Evolutionary conservation across 1,140 invertebrate species (phyloP).

Genomic region (Drosophila sturtevanti): DNA sequence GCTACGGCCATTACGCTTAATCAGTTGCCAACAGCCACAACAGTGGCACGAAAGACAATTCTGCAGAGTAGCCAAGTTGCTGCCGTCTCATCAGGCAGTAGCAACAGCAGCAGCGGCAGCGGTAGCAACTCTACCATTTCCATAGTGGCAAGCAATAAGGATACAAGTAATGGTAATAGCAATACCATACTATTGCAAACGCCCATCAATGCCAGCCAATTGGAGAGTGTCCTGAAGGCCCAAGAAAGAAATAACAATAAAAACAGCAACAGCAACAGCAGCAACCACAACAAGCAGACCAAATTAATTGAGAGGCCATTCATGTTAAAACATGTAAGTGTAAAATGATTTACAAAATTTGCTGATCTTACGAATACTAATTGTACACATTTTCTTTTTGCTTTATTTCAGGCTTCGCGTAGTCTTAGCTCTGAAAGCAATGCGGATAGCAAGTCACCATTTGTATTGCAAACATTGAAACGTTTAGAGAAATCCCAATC

Average conservation of each 20-base stretch:
- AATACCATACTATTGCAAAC: slow-evolving; percentile 79
- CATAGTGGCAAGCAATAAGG: slow-evolving; percentile 64
- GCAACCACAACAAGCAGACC: slow-evolving; percentile 33
- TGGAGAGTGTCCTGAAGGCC: slow-evolving; percentile 76
- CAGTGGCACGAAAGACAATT: slow-evolving; percentile 68
- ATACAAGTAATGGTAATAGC: slow-evolving; percentile 51
- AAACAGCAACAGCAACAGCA: too few relatives aligned
- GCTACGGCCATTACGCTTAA: slow-evolving; percentile 71
- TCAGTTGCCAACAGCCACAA: slow-evolving; percentile 75
- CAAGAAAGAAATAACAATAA: slow-evolving; percentile 27
- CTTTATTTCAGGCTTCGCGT: slow-evolving; percentile 58
- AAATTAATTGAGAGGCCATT: slow-evolving; percentile 73
- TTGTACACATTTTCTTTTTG: not conserved
- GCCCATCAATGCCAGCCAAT: slow-evolving; percentile 81
- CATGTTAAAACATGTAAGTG: slow-evolving; percentile 76
- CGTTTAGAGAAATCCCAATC: slow-evolving; percentile 82
- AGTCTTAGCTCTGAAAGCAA: slow-evolving; percentile 71
- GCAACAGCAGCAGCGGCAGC: slow-evolving; percentile 19
- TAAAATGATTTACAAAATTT: too few relatives aligned
- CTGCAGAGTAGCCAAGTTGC: slow-evolving; percentile 32
- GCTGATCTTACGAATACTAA: too few relatives aligned
- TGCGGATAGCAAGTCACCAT: slow-evolving; percentile 72
- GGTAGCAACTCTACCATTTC: slow-evolving; percentile 55
- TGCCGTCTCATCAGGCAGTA: not conserved
- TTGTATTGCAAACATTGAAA: slow-evolving; percentile 81